Conservation (phyloP, 2,888 invertebrate genomes). For the Limenitis camilla region DNA sequence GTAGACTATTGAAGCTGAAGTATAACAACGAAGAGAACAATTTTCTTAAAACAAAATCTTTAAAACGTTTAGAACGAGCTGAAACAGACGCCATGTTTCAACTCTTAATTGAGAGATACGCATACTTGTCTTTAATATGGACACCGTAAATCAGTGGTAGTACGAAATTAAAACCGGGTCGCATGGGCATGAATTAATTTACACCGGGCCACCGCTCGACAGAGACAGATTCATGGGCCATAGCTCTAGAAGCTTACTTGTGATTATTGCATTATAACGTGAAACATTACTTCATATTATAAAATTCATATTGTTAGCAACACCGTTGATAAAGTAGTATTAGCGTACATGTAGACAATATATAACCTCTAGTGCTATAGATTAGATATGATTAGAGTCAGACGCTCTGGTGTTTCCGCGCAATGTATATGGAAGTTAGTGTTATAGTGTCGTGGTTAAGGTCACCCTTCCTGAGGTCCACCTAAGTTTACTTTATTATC, state of each 20-base stretch:
- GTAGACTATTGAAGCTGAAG: too few relatives aligned
- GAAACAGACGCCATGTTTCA: constrained; percentile 23
- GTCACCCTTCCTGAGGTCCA: too few relatives aligned
- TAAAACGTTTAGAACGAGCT: constrained; percentile 50
- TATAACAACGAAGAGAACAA: background rate
- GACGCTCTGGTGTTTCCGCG: too few relatives aligned
- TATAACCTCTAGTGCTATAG: too few relatives aligned
- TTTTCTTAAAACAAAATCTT: constrained; percentile 25
- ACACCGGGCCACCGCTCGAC: constrained; percentile 40
- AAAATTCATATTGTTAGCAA: too few relatives aligned
- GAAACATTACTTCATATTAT: constrained; percentile 9
- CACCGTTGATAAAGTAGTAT: too few relatives aligned
- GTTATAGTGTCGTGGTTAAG: too few relatives aligned
- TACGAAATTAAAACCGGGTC: constrained; percentile 62
- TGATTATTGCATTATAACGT: constrained; percentile 12
- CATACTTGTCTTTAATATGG: constrained; percentile 59
- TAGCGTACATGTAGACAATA: too few relatives aligned
- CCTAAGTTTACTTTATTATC: too few relatives aligned
- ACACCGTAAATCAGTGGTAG: constrained; percentile 62
- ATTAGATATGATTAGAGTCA: too few relatives aligned
- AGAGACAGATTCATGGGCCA: constrained; percentile 56
- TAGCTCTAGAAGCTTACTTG: constrained; percentile 37
- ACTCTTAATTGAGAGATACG: constrained; percentile 49
- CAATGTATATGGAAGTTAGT: too few relatives aligned
- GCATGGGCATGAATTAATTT: constrained; percentile 56